phyloP scores from a whole-genome alignment of 2,888 invertebrate genomes.

The Drosophila hawaiiensis region DNA sequence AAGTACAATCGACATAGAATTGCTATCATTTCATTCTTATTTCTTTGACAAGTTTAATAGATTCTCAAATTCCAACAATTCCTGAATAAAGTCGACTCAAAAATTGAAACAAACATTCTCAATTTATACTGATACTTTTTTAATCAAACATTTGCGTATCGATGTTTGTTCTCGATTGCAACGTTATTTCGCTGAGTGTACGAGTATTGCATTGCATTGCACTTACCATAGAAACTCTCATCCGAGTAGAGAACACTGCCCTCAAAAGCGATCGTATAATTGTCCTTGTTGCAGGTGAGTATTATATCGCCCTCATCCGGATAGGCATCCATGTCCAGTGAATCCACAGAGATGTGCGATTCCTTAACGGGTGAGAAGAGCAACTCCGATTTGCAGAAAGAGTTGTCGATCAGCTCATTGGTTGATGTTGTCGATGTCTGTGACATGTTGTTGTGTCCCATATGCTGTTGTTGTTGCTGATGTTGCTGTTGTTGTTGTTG shows the following conservation, averaged over 20 bases:
- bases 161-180: not conserved
- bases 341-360: conserved; percentile 93
- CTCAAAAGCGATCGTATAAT: conserved; percentile 97
- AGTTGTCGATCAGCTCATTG: conserved; percentile 92
- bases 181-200: not conserved
- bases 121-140: not conserved
- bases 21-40: not conserved
- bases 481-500: conserved; percentile 52
- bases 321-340: conserved; percentile 93
- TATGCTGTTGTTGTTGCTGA: conserved; percentile 45
- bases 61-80: not conserved
- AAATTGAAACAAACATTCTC: not conserved
- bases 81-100: no score
- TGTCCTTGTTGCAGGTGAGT: conserved; percentile 96
- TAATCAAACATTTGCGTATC: not conserved
- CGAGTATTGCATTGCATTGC: not conserved
- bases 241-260: conserved; percentile 95
- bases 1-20: not conserved
- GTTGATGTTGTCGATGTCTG: conserved; percentile 82
- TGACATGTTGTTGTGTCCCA: conserved; percentile 73
- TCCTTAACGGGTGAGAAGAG: conserved; percentile 96
- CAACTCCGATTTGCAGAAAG: conserved; percentile 95
- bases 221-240: conserved; percentile 90
- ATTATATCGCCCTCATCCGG: conserved; percentile 93
- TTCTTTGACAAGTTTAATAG: not conserved